Evolutionary conservation across 2,113 vertebrate species (phyloP).

Genomic region (Callithrix jacchus): DNA sequence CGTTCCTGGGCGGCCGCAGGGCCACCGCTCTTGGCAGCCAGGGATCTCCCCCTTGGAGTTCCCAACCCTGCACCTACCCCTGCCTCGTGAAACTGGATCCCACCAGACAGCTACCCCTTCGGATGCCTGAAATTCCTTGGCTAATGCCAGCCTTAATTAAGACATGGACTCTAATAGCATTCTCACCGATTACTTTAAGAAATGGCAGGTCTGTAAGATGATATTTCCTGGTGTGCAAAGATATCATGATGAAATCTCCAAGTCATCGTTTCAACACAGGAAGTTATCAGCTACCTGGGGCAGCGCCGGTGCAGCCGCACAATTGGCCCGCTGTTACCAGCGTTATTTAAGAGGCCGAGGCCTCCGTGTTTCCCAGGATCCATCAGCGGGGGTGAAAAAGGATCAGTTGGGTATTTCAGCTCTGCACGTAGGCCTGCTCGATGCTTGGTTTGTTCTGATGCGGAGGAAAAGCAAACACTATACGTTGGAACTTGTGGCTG

Average conservation of each 20-base stretch:
- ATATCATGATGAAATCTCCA: constrained; percentile 72
- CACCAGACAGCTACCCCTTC: not conserved
- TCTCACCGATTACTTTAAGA: constrained; percentile 66
- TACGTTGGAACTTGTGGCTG: not conserved
- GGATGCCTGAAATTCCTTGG: constrained; percentile 49
- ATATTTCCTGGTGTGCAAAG: constrained; percentile 76
- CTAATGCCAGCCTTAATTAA: constrained; percentile 57
- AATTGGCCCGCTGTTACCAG: constrained; percentile 76
- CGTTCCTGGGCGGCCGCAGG: rapidly evolving
- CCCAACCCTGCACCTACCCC: not conserved
- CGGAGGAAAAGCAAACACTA: constrained; percentile 43
- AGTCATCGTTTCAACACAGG: constrained; percentile 75
- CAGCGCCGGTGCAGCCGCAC: constrained; percentile 60
- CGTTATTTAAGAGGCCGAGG: constrained; percentile 76
- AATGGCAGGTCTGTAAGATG: constrained; percentile 75
- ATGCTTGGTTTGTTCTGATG: constrained; percentile 55
- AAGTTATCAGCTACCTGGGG: constrained; percentile 78
- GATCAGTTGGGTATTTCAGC: constrained; percentile 52
- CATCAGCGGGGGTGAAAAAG: constrained; percentile 39
- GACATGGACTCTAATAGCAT: constrained; percentile 51
- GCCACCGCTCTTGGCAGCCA: rapidly evolving
- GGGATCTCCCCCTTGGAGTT: not conserved
- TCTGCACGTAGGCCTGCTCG: constrained; percentile 35
- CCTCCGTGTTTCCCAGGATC: constrained; percentile 54
- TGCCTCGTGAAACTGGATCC: constrained; percentile 69